These are phyloP conservation scores for Hermaeophaga mercurialis DNA, from an alignment of 2,888 invertebrate genomes.

Conservation along the genomic window DNA sequence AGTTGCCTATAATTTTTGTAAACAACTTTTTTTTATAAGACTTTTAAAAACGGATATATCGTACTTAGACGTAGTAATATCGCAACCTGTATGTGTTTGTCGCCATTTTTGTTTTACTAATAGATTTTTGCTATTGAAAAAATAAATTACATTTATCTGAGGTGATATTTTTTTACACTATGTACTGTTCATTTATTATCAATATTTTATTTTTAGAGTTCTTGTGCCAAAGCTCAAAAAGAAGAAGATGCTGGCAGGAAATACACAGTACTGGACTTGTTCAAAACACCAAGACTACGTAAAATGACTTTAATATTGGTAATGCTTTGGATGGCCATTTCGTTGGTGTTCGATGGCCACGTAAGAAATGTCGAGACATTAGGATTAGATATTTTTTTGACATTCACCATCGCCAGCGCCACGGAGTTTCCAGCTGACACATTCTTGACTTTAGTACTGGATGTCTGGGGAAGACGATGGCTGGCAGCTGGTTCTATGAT, in stretches of 20 bases:
- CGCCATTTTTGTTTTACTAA: too few species aligned
- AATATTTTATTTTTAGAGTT: slow-evolving; percentile 59
- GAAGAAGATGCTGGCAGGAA: slow-evolving; percentile 72
- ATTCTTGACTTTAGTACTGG: slow-evolving; percentile 75
- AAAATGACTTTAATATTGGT: slow-evolving; percentile 78
- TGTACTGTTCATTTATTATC: too few species aligned
- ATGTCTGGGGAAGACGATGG: slow-evolving; percentile 85
- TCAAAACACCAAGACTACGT: slow-evolving; percentile 76
- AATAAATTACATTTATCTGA: too few species aligned
- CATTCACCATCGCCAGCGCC: slow-evolving; percentile 82
- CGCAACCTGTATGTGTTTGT: too few species aligned
- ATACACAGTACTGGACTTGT: slow-evolving; percentile 81
- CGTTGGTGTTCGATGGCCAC: slow-evolving; percentile 86
- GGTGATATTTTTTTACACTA: too few species aligned
- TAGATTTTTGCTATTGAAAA: too few species aligned
- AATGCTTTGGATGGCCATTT: slow-evolving; percentile 88
- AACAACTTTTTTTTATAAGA: too few species aligned
- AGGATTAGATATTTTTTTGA: slow-evolving; percentile 81
- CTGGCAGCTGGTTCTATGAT: slow-evolving; percentile 83
- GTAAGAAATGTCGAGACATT: slow-evolving; percentile 85
- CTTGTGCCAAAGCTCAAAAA: slow-evolving; percentile 70
- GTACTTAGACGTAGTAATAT: too few species aligned
- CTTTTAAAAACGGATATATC: too few species aligned
- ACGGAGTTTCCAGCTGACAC: slow-evolving; percentile 87
- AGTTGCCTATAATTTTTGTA: too few species aligned